Evolutionary conservation across 2,797 vertebrate species (phyloP), one percentile per base, ranked within the genome.

Genomic region (Megaceryle alcyon): DNA sequence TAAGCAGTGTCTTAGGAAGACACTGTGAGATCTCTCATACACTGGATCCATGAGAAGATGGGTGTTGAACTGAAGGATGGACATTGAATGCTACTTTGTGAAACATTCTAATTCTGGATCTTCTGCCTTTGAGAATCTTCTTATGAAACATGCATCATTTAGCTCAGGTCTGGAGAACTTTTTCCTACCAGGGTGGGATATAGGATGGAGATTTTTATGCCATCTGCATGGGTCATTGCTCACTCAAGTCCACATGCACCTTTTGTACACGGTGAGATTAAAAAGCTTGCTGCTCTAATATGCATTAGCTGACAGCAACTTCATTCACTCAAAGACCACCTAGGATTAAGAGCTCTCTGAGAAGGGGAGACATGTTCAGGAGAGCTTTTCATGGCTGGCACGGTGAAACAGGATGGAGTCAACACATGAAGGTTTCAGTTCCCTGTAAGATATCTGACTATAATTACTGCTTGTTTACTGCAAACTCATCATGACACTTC

Each of bases 391-490:
- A 51, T 53, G 63, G 77, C 90, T 90, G 82, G 51, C 12, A 4
- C 25, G 29, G 68, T 76, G 59, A 90, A 88, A 95, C 80, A 70
- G 80, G 86, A 80, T 79, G 60, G 56, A 82, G 56, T 53, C 77
- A 86, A 91, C 49, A 69, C 1, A 16, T 39, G 66, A 86, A 77
- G n/a, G 46, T 56, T 93, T 95, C 81, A 33, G 53, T 48, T 95
- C 64, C 63, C 83, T 86, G 1, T n/a, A 80, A 90, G 68, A 37
- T 57, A 90, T 6, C 56, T 79, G 77, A 68, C 56, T 86, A 12
- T 70, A 91, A 95, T 91, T 91, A 90, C 61, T 54, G 56, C 63
- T 88, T 92, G 53, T 93, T 95, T 94, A 94, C 81, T 75, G 94
- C 83, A 88, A 92, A 85, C 64, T 69, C 75, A 90, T 82, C 68